Percentiles rank a stretch among this genome's conserved stretches.
Conservation (phyloP, 2,113 vertebrate genomes). For the Mirza zaza region DNA sequence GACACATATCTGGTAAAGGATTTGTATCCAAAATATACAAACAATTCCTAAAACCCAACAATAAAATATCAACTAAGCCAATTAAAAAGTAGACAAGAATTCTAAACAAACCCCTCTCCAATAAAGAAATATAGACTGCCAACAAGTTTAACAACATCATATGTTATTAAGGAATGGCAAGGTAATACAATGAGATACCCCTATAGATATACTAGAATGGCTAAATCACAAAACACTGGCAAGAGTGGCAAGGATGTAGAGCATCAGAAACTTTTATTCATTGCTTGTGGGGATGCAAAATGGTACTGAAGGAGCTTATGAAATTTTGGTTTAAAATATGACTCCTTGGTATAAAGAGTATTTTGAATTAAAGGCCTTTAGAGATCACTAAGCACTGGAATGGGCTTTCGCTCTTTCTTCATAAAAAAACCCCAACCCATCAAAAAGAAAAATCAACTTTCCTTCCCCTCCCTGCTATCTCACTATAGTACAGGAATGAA, state of each 20-base stretch:
- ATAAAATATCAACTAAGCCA: not conserved
- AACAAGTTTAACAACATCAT: not conserved
- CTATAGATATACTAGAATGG: not conserved
- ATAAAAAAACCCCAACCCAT: too few relatives aligned
- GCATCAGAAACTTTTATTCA: not conserved
- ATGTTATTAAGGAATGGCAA: not conserved
- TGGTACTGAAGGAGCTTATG: not conserved
- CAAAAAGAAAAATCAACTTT: too few relatives aligned
- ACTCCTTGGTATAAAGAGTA: too few relatives aligned
- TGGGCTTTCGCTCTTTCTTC: too few relatives aligned
- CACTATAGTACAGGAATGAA: too few relatives aligned
- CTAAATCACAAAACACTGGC: not conserved
- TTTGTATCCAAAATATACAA: not conserved
- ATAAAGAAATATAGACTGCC: not conserved
- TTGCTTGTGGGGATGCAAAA: not conserved
- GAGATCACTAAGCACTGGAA: too few relatives aligned
- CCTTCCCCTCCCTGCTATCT: too few relatives aligned
- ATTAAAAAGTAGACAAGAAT: not conserved
- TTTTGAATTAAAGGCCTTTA: too few relatives aligned
- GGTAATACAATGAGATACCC: not conserved
- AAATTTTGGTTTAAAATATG: too few relatives aligned
- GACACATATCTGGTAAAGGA: not conserved
- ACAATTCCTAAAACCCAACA: not conserved
- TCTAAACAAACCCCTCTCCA: not conserved
- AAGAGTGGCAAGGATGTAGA: not conserved